Percentiles rank a stretch among this genome's conserved stretches.
Conservation (phyloP, 2,113 vertebrate genomes). For the Cephalopterus ornatus region DNA sequence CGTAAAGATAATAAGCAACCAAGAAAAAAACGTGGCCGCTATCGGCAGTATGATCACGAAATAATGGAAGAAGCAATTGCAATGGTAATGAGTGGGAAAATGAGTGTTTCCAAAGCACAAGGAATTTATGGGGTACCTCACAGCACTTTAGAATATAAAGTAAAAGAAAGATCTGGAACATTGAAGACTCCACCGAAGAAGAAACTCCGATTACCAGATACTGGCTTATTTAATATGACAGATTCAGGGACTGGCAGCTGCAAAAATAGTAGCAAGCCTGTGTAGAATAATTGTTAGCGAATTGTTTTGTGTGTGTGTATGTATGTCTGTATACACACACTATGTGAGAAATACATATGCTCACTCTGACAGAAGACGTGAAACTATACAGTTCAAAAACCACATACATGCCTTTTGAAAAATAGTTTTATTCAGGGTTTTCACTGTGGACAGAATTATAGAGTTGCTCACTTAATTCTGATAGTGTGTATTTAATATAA, state of each 20-base stretch:
- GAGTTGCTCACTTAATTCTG: conserved; percentile 82
- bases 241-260: conserved; percentile 94
- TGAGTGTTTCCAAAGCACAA: conserved; percentile 99
- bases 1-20: conserved; percentile 93
- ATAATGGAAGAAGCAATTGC: conserved; percentile 97
- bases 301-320: conserved; percentile 68
- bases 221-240: conserved; percentile 84
- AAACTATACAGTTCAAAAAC: conserved; percentile 87
- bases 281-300: conserved; percentile 85
- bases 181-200: conserved; percentile 98
- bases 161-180: conserved; percentile 97
- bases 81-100: conserved; percentile 97
- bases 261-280: conserved; percentile 85
- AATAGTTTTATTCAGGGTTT: conserved; percentile 97
- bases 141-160: conserved; percentile 99
- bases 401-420: conserved; percentile 95
- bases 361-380: conserved; percentile 84
- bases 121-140: conserved; percentile 97
- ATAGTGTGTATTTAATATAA: conserved; percentile 83
- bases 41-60: conserved; percentile 96
- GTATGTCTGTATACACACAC: conserved; percentile 73
- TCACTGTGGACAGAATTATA: conserved; percentile 92
- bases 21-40: conserved; percentile 96
- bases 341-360: conserved; percentile 75
- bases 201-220: conserved; percentile 88